Conservation (phyloP, 2,888 invertebrate genomes). For the Dynastes grantii region DNA sequence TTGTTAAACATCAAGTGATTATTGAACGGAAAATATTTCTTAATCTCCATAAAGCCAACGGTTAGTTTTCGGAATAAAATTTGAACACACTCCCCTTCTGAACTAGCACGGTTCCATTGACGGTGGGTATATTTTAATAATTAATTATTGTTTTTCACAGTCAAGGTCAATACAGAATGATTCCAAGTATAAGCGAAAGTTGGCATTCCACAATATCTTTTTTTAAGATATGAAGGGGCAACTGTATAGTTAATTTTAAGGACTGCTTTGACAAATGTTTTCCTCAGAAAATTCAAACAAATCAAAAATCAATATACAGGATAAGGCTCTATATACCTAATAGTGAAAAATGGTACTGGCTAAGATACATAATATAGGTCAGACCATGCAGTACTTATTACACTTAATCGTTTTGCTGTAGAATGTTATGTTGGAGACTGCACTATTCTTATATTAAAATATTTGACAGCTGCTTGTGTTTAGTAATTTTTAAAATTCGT, state of each 20-base stretch:
- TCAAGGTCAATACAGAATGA: slow-evolving; percentile 31
- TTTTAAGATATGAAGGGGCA: background rate
- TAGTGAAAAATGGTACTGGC: background rate
- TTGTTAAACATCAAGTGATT: slow-evolving; percentile 20
- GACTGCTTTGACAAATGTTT: too few species aligned
- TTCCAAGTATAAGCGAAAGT: background rate
- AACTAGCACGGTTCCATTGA: slow-evolving; percentile 7
- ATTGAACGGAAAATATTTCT: background rate
- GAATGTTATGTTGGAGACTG: too few species aligned
- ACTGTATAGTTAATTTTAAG: background rate
- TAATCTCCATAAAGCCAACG: background rate
- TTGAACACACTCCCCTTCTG: slow-evolving; percentile 16
- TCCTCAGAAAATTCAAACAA: slow-evolving; percentile 6
- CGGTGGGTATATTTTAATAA: slow-evolving; percentile 30
- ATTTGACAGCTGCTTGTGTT: too few species aligned
- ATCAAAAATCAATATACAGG: slow-evolving; percentile 36
- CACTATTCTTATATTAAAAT: too few species aligned
- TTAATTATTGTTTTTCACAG: slow-evolving; percentile 37
- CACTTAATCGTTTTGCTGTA: background rate
- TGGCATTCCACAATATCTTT: background rate
- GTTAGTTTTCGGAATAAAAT: background rate
- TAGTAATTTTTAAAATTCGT: too few species aligned
- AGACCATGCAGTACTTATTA: background rate
- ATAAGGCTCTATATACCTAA: slow-evolving; percentile 1
- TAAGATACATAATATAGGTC: slow-evolving; percentile 6